These are phyloP conservation scores for Leptopilina drosophilae DNA, from an alignment of 2,888 invertebrate species.

Conservation along the genomic window DNA sequence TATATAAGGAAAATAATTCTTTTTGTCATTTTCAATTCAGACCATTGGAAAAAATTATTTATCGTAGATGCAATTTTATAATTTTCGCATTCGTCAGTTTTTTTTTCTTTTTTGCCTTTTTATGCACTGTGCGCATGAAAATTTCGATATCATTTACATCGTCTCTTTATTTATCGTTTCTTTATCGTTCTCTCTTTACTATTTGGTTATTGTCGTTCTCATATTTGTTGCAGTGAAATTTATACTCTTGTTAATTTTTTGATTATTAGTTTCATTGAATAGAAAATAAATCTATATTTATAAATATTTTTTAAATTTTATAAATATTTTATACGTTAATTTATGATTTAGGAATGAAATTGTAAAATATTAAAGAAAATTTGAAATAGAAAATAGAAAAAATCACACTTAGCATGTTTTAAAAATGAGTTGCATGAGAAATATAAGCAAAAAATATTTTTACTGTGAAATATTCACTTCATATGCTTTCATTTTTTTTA, in stretches of 20 bases:
- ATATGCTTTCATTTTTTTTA: no score
- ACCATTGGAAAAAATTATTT: slow-evolving; percentile 1
- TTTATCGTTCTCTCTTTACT: slow-evolving; percentile 37
- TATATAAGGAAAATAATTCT: no score
- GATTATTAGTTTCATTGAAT: no score
- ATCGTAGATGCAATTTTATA: background rate
- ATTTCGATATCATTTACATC: background rate
- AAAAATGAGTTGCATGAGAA: no score
- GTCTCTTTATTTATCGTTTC: background rate
- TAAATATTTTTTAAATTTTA: no score
- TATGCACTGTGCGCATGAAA: slow-evolving; percentile 19
- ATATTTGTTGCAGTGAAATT: background rate
- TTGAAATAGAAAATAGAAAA: background rate
- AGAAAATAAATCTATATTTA: background rate
- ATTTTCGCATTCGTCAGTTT: slow-evolving; percentile 24
- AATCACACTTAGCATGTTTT: no score
- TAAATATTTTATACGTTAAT: no score
- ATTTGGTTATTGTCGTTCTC: slow-evolving; percentile 40
- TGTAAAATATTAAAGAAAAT: no score
- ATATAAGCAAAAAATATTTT: no score
- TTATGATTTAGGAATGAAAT: no score
- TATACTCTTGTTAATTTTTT: no score
- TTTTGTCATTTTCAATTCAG: background rate
- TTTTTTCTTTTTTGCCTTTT: background rate
- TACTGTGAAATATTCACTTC: no score